These are phyloP conservation scores for Rhinoderma darwinii DNA, from an alignment of 2,113 vertebrate genomes.

Conservation along the genomic window DNA sequence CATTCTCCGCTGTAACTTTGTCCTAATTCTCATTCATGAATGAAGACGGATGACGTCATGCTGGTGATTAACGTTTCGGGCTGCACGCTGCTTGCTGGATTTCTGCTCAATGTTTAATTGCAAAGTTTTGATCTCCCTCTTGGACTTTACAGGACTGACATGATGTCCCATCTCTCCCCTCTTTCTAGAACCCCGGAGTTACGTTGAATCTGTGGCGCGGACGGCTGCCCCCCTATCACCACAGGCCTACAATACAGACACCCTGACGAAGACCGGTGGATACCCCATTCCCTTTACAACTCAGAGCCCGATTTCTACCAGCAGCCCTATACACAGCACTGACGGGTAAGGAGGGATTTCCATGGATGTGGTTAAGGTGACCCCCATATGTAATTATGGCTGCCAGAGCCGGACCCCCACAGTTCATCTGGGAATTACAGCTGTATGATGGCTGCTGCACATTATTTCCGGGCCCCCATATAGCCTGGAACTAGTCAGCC, in stretches of 20 bases:
- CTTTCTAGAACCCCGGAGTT: conserved; percentile 89
- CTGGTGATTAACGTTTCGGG: not conserved
- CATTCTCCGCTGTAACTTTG: too few relatives aligned
- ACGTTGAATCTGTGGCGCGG: conserved; percentile 92
- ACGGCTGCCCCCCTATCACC: conserved; percentile 72
- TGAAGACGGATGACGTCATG: not conserved
- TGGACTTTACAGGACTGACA: not conserved
- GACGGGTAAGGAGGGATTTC: conserved; percentile 78
- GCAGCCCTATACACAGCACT: conserved; percentile 87
- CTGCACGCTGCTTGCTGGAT: not conserved
- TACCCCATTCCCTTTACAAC: conserved; percentile 74
- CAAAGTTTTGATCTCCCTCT: not conserved
- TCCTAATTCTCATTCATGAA: not conserved
- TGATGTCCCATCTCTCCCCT: not conserved
- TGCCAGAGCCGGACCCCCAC: too few relatives aligned
- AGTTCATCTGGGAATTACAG: too few relatives aligned
- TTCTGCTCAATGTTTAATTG: not conserved
- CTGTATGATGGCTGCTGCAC: too few relatives aligned
- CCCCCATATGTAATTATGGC: too few relatives aligned
- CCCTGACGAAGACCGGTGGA: conserved; percentile 69
- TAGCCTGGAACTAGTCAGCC: too few relatives aligned
- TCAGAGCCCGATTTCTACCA: conserved; percentile 85
- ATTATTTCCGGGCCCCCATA: too few relatives aligned
- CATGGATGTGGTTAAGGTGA: too few relatives aligned
- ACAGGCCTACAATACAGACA: conserved; percentile 69